These are phyloP conservation scores for Altica lythri DNA, from an alignment of 2,888 invertebrate species.

Conservation along the genomic window DNA sequence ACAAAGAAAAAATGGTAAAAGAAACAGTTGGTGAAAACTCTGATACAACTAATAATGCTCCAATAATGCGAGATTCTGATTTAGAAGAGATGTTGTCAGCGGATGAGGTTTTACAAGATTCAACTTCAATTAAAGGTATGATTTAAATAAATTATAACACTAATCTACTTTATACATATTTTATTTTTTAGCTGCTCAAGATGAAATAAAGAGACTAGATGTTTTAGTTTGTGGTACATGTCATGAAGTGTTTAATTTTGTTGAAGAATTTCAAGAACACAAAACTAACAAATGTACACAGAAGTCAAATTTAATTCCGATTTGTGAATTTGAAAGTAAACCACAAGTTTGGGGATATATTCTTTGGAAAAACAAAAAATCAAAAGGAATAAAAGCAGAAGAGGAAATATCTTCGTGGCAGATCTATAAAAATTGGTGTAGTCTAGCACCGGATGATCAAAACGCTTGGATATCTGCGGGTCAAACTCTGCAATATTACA, in stretches of 20 bases:
- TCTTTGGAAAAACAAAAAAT: constrained; percentile 74
- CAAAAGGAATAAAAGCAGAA: constrained; percentile 62
- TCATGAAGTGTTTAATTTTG: constrained; percentile 77
- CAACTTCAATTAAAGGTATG: constrained; percentile 45
- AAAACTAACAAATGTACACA: constrained; percentile 63
- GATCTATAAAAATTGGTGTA: constrained; percentile 82
- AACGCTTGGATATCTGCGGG: constrained; percentile 83
- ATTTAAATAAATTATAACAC: constrained; percentile 1
- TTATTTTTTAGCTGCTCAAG: constrained; percentile 70
- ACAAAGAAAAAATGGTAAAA: constrained; percentile 1
- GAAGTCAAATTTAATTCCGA: constrained; percentile 66
- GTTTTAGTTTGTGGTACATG: constrained; percentile 85
- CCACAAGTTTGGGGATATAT: constrained; percentile 86
- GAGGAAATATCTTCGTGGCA: constrained; percentile 61
- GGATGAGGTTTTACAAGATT: constrained; percentile 42
- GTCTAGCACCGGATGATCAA: constrained; percentile 73
- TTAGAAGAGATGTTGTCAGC: constrained; percentile 36
- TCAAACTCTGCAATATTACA: constrained; percentile 72
- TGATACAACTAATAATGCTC: constrained; percentile 10
- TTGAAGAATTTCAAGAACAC: constrained; percentile 79
- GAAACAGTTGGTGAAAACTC: constrained; percentile 5
- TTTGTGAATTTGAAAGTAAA: constrained; percentile 73
- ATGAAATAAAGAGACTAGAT: constrained; percentile 76
- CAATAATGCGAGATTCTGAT: constrained; percentile 33
- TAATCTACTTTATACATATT: not conserved